Percentiles rank a stretch among this genome's conserved stretches.
These are phyloP conservation scores for Margaritifera margaritifera DNA, from an alignment of 2,888 invertebrate species.

Conservation along the genomic window DNA sequence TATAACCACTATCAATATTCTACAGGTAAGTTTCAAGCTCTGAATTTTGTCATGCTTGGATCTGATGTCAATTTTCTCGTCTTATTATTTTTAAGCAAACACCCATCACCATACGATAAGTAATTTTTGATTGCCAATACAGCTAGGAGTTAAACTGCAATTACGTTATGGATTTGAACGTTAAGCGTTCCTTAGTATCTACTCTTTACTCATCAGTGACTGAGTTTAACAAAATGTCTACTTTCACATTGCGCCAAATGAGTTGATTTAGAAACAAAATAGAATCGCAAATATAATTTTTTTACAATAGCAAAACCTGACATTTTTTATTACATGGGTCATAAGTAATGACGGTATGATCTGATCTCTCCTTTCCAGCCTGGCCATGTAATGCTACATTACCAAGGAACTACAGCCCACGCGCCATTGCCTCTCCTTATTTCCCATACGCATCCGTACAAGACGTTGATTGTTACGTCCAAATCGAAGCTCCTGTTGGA, in stretches of 20 bases:
- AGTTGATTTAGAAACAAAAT: no score
- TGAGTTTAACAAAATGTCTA: no score
- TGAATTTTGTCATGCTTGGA: neutral
- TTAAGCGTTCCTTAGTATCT: neutral
- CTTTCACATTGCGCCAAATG: no score
- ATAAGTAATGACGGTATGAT: neutral
- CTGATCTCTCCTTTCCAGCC: constrained; percentile 17
- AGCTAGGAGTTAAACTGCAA: neutral
- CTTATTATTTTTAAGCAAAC: no score
- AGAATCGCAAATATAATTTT: no score
- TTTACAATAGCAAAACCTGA: neutral
- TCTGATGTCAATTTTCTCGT: no score
- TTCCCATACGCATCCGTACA: constrained; percentile 42
- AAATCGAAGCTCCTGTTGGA: constrained; percentile 36
- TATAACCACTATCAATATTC: constrained; percentile 47
- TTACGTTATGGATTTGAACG: neutral
- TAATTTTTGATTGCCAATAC: neutral
- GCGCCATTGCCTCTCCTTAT: constrained; percentile 38
- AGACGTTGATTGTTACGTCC: constrained; percentile 35
- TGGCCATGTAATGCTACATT: constrained; percentile 49
- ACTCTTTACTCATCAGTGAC: no score
- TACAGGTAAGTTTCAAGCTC: constrained; percentile 24
- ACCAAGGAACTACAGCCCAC: constrained; percentile 40
- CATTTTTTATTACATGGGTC: neutral
- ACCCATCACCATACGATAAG: no score